These are phyloP conservation scores for Laupala kohalensis DNA, from an alignment of 1,140 invertebrate species.

Conservation along the genomic window DNA sequence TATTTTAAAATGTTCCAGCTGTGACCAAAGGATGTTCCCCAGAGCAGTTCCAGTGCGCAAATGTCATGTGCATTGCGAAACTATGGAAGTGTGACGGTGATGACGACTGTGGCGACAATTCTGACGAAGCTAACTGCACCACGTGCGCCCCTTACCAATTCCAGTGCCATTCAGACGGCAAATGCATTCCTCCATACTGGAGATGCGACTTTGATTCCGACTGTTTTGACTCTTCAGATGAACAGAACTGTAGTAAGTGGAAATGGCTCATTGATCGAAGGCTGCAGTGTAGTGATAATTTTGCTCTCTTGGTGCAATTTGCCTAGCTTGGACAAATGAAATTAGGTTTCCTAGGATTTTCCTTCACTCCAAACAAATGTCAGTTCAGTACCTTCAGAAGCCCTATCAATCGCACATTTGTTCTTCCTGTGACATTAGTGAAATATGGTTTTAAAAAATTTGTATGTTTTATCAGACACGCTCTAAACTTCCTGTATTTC, in stretches of 20 bases:
- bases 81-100: slow-evolving; percentile 41
- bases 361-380: too few relatives aligned
- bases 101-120: slow-evolving; percentile 25
- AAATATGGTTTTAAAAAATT: too few relatives aligned
- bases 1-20: slow-evolving; percentile 4
- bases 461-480: too few relatives aligned
- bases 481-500: too few relatives aligned
- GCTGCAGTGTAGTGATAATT: too few relatives aligned
- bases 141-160: slow-evolving; percentile 27
- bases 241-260: slow-evolving; percentile 30
- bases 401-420: too few relatives aligned
- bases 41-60: slow-evolving; percentile 50
- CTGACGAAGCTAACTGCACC: slow-evolving; percentile 35
- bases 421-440: too few relatives aligned
- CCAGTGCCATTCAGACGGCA: slow-evolving; percentile 31
- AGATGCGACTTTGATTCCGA: slow-evolving; percentile 53
- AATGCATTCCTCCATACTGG: slow-evolving; percentile 61
- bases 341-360: too few relatives aligned
- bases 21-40: slow-evolving; percentile 37
- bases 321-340: too few relatives aligned
- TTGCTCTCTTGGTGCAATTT: too few relatives aligned
- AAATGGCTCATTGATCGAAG: too few relatives aligned
- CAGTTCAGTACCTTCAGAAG: too few relatives aligned
- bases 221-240: slow-evolving; percentile 46
- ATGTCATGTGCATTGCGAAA: slow-evolving; percentile 47